Percentiles rank a stretch among this genome's conserved stretches.
Conservation (phyloP, 1,140 invertebrate species). For the Bombus superbus region DNA sequence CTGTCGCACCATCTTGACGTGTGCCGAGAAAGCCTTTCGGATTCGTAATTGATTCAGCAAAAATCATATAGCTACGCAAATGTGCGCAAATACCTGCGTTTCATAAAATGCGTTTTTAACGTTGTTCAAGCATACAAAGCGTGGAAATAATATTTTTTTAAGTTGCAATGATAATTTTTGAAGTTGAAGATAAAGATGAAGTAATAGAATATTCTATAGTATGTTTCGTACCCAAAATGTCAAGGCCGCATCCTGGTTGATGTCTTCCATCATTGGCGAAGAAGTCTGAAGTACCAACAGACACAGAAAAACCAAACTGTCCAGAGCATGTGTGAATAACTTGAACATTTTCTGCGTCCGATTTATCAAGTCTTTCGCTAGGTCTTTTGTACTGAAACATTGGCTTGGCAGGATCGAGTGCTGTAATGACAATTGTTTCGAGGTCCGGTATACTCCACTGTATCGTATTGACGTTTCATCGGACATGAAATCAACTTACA, state of each 20-base stretch:
- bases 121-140: too few relatives aligned
- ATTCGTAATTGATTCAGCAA: conserved; percentile 83
- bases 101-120: neutral
- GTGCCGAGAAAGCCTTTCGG: conserved; percentile 27
- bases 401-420: conserved; percentile 84
- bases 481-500: too few relatives aligned
- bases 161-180: too few relatives aligned
- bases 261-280: conserved; percentile 82
- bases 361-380: conserved; percentile 76
- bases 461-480: neutral
- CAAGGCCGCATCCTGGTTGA: conserved; percentile 83
- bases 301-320: conserved; percentile 74
- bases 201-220: too few relatives aligned
- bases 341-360: conserved; percentile 83
- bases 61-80: conserved; percentile 83
- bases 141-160: neutral
- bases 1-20: neutral
- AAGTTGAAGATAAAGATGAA: too few relatives aligned
- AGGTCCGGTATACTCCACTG: too few relatives aligned
- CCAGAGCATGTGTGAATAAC: conserved; percentile 85
- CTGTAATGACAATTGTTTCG: too few relatives aligned
- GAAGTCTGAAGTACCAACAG: conserved; percentile 82
- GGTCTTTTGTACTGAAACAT: conserved; percentile 81
- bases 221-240: conserved; percentile 22
- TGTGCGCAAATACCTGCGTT: conserved; percentile 82